Percentiles rank a stretch among this genome's conserved stretches.
Conservation (phyloP, 2,113 vertebrate genomes). For the Etia nguti region DNA sequence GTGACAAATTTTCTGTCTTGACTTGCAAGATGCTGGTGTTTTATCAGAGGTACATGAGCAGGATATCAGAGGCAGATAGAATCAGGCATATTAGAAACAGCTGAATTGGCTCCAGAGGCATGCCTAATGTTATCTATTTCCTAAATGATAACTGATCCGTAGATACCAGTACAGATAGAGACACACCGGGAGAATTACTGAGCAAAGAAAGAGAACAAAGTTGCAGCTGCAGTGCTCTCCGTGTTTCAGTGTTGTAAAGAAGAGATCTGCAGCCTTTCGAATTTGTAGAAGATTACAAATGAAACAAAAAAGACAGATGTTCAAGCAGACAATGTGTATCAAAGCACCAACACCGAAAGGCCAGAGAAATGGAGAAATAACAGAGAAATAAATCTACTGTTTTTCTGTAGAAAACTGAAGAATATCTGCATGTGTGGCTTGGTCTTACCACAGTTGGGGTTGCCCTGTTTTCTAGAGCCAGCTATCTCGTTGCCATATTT, state of each 20-base stretch:
- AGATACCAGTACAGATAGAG: background rate
- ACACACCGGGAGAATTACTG: background rate
- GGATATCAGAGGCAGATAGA: constrained; percentile 27
- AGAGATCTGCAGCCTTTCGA: background rate
- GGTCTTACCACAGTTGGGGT: constrained; percentile 87
- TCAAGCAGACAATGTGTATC: background rate
- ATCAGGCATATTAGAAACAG: constrained; percentile 20
- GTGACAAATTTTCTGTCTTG: constrained; percentile 15
- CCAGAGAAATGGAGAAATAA: constrained; percentile 3
- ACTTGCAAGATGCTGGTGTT: constrained; percentile 10
- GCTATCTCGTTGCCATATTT: constrained; percentile 95
- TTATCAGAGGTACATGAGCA: constrained; percentile 21
- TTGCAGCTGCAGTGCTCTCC: background rate
- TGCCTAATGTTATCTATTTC: constrained; percentile 11
- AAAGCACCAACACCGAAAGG: background rate
- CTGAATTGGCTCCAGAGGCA: background rate
- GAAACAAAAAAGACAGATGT: background rate
- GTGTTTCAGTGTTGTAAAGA: background rate
- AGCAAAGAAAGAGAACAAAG: background rate
- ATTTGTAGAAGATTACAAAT: background rate
- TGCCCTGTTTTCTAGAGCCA: constrained; percentile 89
- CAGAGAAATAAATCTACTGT: background rate
- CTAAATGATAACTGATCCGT: constrained; percentile 14
- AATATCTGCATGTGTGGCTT: background rate
- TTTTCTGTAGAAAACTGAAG: background rate